These are phyloP conservation scores for Yoshiicerus persimilis DNA, from an alignment of 1,140 invertebrate species.

Conservation along the genomic window DNA sequence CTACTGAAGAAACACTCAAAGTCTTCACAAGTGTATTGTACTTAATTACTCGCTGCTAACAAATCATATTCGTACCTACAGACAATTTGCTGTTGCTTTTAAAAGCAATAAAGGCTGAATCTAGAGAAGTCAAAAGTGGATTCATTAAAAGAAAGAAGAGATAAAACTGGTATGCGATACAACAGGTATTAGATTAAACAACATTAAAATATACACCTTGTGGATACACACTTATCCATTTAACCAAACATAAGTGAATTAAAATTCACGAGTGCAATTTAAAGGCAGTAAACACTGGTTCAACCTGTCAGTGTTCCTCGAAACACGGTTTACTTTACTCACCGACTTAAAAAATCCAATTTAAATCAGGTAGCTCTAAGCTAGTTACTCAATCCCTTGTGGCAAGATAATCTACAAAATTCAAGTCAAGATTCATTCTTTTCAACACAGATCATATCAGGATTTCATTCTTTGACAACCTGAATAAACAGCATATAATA, in stretches of 20 bases:
- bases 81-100: no score
- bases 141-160: neutral
- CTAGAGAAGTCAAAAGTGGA: neutral
- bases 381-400: no score
- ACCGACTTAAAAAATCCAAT: neutral
- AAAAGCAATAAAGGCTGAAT: neutral
- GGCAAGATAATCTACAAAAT: neutral
- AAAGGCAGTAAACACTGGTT: neutral
- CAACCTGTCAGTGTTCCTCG: conserved; percentile 4
- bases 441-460: neutral
- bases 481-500: neutral
- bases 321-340: conserved; percentile 1
- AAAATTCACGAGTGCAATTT: conserved; percentile 2
- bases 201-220: neutral
- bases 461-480: neutral
- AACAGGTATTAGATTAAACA: neutral
- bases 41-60: neutral
- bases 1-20: no score
- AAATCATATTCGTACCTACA: no score
- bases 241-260: neutral
- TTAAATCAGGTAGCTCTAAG: neutral
- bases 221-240: neutral
- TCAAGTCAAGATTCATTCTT: no score
- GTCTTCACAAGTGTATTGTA: neutral
- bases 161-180: neutral